Base-by-base conservation (phyloP, 2,888 invertebrate genomes). In the Quadroppia sp. region DNA sequence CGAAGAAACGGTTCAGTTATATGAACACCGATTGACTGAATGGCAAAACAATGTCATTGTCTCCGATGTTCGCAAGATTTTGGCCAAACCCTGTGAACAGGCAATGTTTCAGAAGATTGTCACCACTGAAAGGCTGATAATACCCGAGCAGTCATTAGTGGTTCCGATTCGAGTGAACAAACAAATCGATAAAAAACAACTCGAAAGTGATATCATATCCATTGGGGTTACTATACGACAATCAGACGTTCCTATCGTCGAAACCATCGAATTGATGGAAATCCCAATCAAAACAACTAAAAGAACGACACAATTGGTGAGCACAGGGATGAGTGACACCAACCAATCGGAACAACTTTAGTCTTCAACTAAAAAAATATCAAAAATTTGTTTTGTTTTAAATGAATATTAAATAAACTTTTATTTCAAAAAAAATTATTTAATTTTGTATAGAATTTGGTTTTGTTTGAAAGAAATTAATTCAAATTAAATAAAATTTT, bases 41-140 rank as follows among this genome's bases (percentile, higher is more conserved):
- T 64, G 64, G 64, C 32, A 64, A 36, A 36, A 64, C 64, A n/a
- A 64, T 28, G 30, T 36, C 20, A 64, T 64, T 36, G 36, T 64
- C 36, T 64, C 36, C 1, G 36, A 64, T 64, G 64, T 64, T 1
- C 64, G 64, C 32, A 64, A 64, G 36, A n/a, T 64, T n/a, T 64
- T 64, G 64, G 64, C 64, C 64, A 36, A 36, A 64, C 36, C 64
- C 20, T 3, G 2, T 32, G 15, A 36, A 1, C 13, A 17, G 4
- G 6, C 2, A 6, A 17, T 36, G n/a, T 3, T 36, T n/a, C 64
- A 64, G 36, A 64, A 64, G 20, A 64, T 36, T 17, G 36, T 64
- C 36, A 36, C 64, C 36, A 64, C 64, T n/a, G 64, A 32, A 20
- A 64, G n/a, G 36, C 6, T 64, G 1, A 17, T 36, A 36, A 36